Evolutionary conservation across 2,113 vertebrate genomes (phyloP).

Genomic region (Malurus melanocephalus): DNA sequence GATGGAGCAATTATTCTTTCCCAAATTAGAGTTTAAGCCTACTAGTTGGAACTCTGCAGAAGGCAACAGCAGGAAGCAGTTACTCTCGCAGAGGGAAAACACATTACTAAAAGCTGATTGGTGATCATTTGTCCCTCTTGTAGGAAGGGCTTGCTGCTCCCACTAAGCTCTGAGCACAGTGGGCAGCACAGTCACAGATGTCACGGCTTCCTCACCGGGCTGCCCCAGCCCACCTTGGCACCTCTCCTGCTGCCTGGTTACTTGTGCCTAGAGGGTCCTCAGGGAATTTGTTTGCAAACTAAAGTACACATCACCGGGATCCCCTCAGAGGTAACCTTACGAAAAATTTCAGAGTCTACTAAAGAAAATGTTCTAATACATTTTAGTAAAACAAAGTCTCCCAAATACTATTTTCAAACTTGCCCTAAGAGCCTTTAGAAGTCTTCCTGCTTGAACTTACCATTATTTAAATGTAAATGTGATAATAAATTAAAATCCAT

Average conservation of each 20-base stretch:
- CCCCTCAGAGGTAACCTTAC: background rate
- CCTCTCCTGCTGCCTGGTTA: background rate
- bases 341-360: background rate
- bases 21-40: constrained; percentile 19
- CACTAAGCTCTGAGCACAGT: background rate
- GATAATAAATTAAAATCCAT: background rate
- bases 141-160: background rate
- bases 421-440: background rate
- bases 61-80: constrained; percentile 37
- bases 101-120: background rate
- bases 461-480: background rate
- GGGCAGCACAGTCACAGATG: background rate
- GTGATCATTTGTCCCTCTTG: background rate
- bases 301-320: background rate
- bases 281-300: background rate
- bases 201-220: rapidly evolving
- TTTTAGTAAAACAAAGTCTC: background rate
- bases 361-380: background rate
- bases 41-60: constrained; percentile 6
- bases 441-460: background rate
- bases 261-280: background rate
- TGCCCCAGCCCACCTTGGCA: background rate
- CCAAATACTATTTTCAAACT: background rate
- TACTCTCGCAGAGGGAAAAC: constrained; percentile 1
- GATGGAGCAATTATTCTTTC: constrained; percentile 4